Conservation (phyloP, 2,888 invertebrate genomes). For the Quadriops clusia region DNA sequence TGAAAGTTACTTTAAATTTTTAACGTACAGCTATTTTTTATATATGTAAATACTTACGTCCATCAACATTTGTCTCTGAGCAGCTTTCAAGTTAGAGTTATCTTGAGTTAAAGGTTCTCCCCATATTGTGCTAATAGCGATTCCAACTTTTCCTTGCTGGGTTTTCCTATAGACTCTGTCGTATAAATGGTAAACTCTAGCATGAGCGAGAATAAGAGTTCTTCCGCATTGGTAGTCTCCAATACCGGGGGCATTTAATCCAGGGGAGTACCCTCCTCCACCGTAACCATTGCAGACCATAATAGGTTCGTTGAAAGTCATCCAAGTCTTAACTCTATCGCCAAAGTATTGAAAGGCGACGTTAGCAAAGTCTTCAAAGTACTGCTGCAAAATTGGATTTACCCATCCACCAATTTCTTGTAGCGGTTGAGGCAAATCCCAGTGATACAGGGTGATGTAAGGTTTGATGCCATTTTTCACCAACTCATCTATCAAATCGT, state of each 20-base stretch:
- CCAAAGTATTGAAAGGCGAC: conserved; percentile 34
- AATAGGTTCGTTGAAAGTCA: conserved; percentile 43
- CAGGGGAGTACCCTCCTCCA: conserved; percentile 37
- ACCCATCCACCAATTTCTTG: conserved; percentile 53
- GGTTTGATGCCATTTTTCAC: conserved; percentile 43
- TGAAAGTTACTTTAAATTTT: too few relatives aligned
- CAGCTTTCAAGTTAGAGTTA: too few relatives aligned
- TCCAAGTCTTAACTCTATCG: conserved; percentile 38
- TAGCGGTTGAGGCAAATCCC: conserved; percentile 49
- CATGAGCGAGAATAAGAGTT: conserved; percentile 53
- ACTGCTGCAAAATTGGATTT: conserved; percentile 42
- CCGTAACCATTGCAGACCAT: conserved; percentile 28
- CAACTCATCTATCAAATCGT: conserved; percentile 45
- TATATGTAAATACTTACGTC: too few relatives aligned
- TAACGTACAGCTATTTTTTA: too few relatives aligned
- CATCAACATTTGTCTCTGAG: too few relatives aligned
- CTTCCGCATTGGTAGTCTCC: conserved; percentile 52
- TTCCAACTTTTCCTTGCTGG: conserved; percentile 25
- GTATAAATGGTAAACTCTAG: conserved; percentile 47
- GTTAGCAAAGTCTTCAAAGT: conserved; percentile 48
- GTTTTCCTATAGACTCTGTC: conserved; percentile 36
- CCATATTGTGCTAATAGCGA: too few relatives aligned
- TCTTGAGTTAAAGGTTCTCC: too few relatives aligned
- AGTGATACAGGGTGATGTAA: conserved; percentile 50
- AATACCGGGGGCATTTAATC: conserved; percentile 38